These are phyloP conservation scores for Brachyptera risi DNA, from an alignment of 2,888 invertebrate species.

Conservation along the genomic window DNA sequence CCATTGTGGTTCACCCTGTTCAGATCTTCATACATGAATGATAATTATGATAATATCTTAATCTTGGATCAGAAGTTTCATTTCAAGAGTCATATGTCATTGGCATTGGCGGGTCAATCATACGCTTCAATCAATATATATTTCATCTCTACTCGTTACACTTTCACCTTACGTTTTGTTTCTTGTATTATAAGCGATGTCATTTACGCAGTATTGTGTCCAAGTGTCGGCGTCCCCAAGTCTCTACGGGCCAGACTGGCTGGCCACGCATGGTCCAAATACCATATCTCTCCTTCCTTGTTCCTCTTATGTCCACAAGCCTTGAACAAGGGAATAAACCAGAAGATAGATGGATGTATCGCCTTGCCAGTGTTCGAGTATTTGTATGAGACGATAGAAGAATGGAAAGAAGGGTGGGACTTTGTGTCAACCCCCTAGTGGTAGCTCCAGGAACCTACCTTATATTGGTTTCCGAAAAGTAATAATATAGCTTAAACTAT, in stretches of 20 bases:
- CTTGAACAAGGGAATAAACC: slow-evolving; percentile 13
- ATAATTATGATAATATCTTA: too few species aligned
- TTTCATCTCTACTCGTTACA: too few species aligned
- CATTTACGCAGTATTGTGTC: neutral
- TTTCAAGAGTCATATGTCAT: too few species aligned
- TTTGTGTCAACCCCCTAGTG: neutral
- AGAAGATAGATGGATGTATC: slow-evolving; percentile 14
- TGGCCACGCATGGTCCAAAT: neutral
- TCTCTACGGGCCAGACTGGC: slow-evolving; percentile 9
- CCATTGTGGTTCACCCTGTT: too few species aligned
- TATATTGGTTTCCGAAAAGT: neutral
- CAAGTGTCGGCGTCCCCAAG: neutral
- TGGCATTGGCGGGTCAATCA: too few species aligned
- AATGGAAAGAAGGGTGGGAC: slow-evolving; percentile 13
- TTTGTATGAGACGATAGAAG: slow-evolving; percentile 8
- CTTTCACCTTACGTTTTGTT: too few species aligned
- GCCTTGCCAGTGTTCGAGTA: neutral
- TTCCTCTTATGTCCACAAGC: neutral
- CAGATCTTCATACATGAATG: too few species aligned
- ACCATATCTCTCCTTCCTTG: neutral
- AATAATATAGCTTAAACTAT: slow-evolving; percentile 7
- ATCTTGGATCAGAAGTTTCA: too few species aligned
- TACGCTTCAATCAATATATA: too few species aligned
- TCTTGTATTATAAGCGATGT: neutral
- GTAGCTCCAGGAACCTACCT: neutral